A percentile compares a stretch with the other conserved stretches of the same genome.
Evolutionary conservation across 2,797 vertebrate species (phyloP).

Genomic region (Furcifer pardalis): DNA sequence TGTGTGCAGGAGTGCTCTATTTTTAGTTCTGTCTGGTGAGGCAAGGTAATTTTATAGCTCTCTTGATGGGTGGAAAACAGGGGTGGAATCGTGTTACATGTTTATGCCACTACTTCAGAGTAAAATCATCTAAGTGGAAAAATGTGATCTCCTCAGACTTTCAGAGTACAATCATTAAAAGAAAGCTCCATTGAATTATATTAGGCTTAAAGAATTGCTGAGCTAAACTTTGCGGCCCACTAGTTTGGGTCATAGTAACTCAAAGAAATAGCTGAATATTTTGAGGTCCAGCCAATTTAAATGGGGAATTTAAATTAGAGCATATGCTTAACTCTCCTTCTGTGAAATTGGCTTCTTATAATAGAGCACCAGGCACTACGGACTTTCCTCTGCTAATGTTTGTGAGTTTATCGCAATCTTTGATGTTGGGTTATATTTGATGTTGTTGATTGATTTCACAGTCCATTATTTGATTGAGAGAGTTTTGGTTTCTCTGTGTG

Average conservation of each 20-base stretch:
- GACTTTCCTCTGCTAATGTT: no score
- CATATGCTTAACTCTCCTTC: background rate
- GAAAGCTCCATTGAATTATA: background rate
- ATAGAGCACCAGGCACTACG: background rate
- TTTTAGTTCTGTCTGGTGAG: slow-evolving; percentile 60
- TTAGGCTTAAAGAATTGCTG: slow-evolving; percentile 5
- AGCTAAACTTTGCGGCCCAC: background rate
- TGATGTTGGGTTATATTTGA: no score
- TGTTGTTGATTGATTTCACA: no score
- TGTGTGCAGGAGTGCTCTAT: slow-evolving; percentile 26
- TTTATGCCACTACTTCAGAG: slow-evolving; percentile 9
- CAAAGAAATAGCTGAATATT: background rate
- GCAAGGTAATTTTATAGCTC: slow-evolving; percentile 39
- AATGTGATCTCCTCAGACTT: no score
- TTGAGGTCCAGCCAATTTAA: background rate
- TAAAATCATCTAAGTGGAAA: background rate
- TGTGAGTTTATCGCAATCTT: no score
- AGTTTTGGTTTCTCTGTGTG: no score
- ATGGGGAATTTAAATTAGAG: background rate
- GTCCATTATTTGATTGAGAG: no score
- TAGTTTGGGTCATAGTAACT: background rate
- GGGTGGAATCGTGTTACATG: background rate
- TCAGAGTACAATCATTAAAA: background rate
- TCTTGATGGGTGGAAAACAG: background rate
- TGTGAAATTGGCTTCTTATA: background rate